Percentiles rank a stretch among this genome's conserved stretches.
Conservation (phyloP, 2,888 invertebrate genomes). For the Hydriomena furcata region DNA sequence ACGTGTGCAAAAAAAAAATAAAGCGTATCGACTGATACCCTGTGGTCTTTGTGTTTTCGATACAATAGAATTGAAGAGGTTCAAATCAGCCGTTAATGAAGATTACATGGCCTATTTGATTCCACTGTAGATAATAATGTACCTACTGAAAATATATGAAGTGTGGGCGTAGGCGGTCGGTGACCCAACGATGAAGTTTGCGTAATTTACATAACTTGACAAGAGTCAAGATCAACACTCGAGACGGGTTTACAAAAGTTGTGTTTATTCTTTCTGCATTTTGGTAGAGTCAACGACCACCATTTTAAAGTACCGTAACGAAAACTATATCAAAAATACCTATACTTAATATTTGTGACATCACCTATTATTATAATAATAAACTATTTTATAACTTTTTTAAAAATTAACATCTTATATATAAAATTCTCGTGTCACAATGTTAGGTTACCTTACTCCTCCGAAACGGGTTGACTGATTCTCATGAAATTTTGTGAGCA, state of each 20-base stretch:
- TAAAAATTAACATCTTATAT: no score
- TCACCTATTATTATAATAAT: constrained; percentile 3
- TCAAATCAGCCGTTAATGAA: constrained; percentile 49
- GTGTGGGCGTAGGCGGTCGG: constrained; percentile 67
- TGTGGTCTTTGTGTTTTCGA: constrained; percentile 28
- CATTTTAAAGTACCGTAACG: constrained; percentile 29
- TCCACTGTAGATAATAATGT: constrained; percentile 22
- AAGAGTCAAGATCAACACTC: constrained; percentile 70
- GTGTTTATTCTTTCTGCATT: constrained; percentile 51
- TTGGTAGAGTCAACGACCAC: constrained; percentile 56
- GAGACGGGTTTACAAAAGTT: constrained; percentile 65
- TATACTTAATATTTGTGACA: constrained; percentile 2
- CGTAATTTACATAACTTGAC: constrained; percentile 80
- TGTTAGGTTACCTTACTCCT: no score
- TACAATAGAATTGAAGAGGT: constrained; percentile 42
- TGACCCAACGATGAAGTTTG: constrained; percentile 72
- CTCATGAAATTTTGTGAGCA: no score
- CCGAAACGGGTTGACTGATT: no score
- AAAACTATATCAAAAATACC: constrained; percentile 16
- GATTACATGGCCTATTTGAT: constrained; percentile 44
- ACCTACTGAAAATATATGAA: constrained; percentile 45
- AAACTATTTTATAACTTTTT: no score
- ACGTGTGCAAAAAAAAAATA: constrained; percentile 46
- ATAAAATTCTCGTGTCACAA: no score
- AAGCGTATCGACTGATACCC: constrained; percentile 45